Evolutionary conservation across 2,888 invertebrate species (phyloP).

Genomic region (Tenodera sinensis): DNA sequence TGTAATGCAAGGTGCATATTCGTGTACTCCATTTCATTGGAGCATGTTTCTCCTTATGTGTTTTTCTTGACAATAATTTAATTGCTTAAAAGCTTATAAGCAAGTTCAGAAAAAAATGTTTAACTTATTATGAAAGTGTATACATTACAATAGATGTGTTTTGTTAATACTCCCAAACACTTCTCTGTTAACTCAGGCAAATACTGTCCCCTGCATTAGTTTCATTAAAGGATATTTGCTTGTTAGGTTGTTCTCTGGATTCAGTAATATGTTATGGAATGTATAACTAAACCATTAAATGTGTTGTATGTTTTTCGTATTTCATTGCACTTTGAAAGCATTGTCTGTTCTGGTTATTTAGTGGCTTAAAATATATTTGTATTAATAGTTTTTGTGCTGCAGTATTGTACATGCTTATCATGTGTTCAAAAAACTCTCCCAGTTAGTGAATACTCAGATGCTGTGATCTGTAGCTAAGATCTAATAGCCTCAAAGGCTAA

Average conservation of each 20-base stretch:
- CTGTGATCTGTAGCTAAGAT: neutral
- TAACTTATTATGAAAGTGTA: neutral
- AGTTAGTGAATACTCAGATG: neutral
- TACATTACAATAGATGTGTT: neutral
- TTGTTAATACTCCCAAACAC: neutral
- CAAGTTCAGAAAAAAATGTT: neutral
- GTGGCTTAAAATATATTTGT: neutral
- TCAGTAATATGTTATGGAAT: neutral
- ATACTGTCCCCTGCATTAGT: neutral
- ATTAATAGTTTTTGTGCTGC: neutral
- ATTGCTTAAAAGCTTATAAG: neutral
- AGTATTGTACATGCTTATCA: neutral
- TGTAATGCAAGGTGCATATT: neutral
- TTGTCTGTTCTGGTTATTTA: neutral
- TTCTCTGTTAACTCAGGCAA: neutral
- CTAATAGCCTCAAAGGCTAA: neutral
- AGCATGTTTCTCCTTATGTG: neutral
- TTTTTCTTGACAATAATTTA: neutral
- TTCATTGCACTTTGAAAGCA: neutral
- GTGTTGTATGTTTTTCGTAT: neutral
- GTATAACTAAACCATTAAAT: neutral
- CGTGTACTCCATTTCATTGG: neutral
- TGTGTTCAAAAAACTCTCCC: neutral
- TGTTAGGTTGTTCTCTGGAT: neutral
- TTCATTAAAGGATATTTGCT: neutral